Conservation (phyloP, 2,797 vertebrate genomes). For the Cyprinodon diabolis region DNA sequence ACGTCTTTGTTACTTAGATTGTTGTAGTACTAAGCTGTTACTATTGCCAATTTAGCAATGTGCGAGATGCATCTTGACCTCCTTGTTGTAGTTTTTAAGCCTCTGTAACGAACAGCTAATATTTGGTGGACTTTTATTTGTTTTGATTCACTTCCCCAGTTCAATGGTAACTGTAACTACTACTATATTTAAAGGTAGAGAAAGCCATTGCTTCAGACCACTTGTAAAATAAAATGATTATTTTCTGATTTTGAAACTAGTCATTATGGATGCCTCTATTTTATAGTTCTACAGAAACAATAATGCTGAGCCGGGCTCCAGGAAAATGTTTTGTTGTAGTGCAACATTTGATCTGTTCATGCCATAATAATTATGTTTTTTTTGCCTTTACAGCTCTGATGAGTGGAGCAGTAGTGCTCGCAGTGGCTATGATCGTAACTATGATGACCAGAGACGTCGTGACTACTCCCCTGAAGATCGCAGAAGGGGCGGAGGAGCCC, state of each 20-base stretch:
- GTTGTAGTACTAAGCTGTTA: background rate
- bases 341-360: background rate
- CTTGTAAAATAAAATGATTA: background rate
- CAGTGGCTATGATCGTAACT: constrained; percentile 58
- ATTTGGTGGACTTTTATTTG: background rate
- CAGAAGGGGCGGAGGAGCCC: constrained; percentile 41
- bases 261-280: background rate
- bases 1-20: background rate
- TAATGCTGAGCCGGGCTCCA: too few relatives aligned
- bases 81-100: too few relatives aligned
- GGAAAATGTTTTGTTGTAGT: background rate
- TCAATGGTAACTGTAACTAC: background rate
- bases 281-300: background rate
- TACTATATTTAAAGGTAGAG: background rate
- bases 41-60: background rate
- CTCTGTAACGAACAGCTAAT: background rate
- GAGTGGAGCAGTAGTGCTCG: constrained; percentile 77
- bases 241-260: background rate
- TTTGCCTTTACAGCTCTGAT: constrained; percentile 70
- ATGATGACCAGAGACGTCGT: constrained; percentile 67
- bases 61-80: background rate
- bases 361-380: background rate
- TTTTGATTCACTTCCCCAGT: background rate
- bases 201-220: background rate
- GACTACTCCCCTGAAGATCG: constrained; percentile 77